Conservation (phyloP, 2,888 invertebrate species). For the Pimpla rufipes region DNA sequence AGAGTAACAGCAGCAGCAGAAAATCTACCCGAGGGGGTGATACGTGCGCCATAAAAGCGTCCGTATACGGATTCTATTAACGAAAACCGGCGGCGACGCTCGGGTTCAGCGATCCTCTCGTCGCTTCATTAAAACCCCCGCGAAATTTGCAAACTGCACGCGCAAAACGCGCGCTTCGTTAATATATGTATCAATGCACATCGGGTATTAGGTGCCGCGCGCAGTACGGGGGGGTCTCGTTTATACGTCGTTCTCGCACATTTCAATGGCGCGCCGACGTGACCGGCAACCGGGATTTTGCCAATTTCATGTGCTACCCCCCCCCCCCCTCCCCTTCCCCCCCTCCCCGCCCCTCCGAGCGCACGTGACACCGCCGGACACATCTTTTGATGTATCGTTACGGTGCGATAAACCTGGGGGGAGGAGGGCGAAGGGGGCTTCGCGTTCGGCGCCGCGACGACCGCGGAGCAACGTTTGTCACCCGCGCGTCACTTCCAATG, state of each 20-base stretch:
- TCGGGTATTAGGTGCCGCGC: not conserved
- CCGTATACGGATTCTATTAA: conserved; percentile 78
- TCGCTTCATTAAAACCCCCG: conserved; percentile 68
- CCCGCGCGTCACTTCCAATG: conserved; percentile 43
- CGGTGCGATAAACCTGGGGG: not conserved
- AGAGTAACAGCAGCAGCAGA: not conserved
- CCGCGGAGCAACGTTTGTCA: conserved; percentile 38
- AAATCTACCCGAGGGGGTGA: not conserved
- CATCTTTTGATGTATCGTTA: conserved; percentile 43
- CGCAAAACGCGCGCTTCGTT: too few species aligned
- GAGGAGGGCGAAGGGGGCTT: not conserved
- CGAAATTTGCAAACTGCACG: conserved; percentile 70
- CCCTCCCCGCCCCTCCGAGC: too few species aligned
- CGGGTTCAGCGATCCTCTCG: not conserved
- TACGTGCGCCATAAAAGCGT: conserved; percentile 42
- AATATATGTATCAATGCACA: conserved; percentile 3
- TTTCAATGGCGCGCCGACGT: conserved; percentile 36
- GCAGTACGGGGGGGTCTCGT: not conserved
- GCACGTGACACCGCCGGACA: not conserved
- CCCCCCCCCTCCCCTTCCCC: too few species aligned
- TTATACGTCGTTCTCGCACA: conserved; percentile 6
- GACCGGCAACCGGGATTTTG: conserved; percentile 38
- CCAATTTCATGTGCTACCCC: conserved; percentile 58
- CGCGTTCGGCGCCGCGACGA: not conserved
- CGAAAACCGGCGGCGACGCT: conserved; percentile 58